Evolutionary conservation across 2,113 vertebrate species (phyloP).

Genomic region (Pachypanchax playfairii): DNA sequence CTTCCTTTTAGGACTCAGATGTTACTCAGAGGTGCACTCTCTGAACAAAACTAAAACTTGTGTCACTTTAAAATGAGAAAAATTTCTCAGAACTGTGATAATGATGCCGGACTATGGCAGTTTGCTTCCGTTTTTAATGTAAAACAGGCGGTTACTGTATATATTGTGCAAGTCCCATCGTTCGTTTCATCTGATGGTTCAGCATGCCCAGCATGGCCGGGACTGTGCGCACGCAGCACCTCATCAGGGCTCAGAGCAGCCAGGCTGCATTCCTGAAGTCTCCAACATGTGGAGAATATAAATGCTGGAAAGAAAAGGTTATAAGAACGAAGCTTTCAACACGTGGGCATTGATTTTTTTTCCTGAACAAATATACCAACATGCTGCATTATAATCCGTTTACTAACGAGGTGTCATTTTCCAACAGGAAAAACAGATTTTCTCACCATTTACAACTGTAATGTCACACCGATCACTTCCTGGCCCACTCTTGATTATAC

Average conservation of each 20-base stretch:
- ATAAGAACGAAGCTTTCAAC: slow-evolving; percentile 20
- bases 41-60: slow-evolving; percentile 34
- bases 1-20: slow-evolving; percentile 40
- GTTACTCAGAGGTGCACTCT: slow-evolving; percentile 76
- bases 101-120: slow-evolving; percentile 29
- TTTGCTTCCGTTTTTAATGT: slow-evolving; percentile 42
- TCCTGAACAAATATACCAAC: slow-evolving; percentile 19
- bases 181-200: slow-evolving; percentile 48
- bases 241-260: slow-evolving; percentile 67
- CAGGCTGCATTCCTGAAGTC: slow-evolving; percentile 35
- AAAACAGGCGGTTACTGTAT: slow-evolving; percentile 38
- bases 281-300: slow-evolving; percentile 24
- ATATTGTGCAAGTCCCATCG: slow-evolving; percentile 45
- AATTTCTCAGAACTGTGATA: slow-evolving; percentile 6
- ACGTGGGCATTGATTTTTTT: slow-evolving; percentile 48
- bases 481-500: slow-evolving; percentile 48
- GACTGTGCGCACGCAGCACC: slow-evolving; percentile 67
- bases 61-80: slow-evolving; percentile 23
- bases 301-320: slow-evolving; percentile 14
- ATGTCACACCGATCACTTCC: slow-evolving; percentile 37
- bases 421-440: slow-evolving; percentile 69
- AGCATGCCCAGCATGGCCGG: slow-evolving; percentile 71
- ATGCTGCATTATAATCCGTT: slow-evolving; percentile 35
- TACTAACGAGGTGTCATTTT: slow-evolving; percentile 75
- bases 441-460: slow-evolving; percentile 42